Base-by-base conservation (phyloP, 1,140 invertebrate genomes). In the Cotesia typhae region DNA sequence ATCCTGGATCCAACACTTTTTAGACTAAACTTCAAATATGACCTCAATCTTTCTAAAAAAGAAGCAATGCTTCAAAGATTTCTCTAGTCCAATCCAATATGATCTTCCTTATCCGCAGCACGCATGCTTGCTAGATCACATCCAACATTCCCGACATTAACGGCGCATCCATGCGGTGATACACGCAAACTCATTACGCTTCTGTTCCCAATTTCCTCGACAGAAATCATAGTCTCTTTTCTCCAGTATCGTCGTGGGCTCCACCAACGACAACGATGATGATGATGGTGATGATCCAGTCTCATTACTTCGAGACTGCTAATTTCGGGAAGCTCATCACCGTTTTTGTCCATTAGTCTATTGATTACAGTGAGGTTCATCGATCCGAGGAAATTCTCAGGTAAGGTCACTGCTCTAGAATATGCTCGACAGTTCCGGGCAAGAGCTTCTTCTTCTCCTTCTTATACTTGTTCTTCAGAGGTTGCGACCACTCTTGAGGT, bases 391-490 rank as follows among this genome's bases (percentile, higher is more conserved):
- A 51, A 66, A 66, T 66, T 51, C 64, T 66, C 51, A 47, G 37
- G 20, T 52, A 66, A 66, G 64, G 64, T 66, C 38, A 66, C 64
- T 66, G 64, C 64, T 66, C 64, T 47, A 41, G 64, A 66, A 66
- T 66, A 66, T 66, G 12, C 53, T 59, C 20, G 14, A 28, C 20
- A 17, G 64, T 66, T 66, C 64, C 64, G 38, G 38, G 64, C 64
- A 47, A 66, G 17, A 51, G 36, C 64, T 38, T 59, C 57, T 28
- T 7, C 28, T 47, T 47, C 41, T 47, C 41, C 41, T 47, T 47
- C 41, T 47, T 47, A 47, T 47, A 47, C 41, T 47, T 47, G 41
- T 47, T 47, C 41, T 47, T 47, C 41, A 47, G 64, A 66, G 64
- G 64, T 66, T 66, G 47, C 36, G 64, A 66, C 64, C 36, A 66